phyloP scores from a whole-genome alignment of 2,888 invertebrate species.

The Harpalus rubripes region DNA sequence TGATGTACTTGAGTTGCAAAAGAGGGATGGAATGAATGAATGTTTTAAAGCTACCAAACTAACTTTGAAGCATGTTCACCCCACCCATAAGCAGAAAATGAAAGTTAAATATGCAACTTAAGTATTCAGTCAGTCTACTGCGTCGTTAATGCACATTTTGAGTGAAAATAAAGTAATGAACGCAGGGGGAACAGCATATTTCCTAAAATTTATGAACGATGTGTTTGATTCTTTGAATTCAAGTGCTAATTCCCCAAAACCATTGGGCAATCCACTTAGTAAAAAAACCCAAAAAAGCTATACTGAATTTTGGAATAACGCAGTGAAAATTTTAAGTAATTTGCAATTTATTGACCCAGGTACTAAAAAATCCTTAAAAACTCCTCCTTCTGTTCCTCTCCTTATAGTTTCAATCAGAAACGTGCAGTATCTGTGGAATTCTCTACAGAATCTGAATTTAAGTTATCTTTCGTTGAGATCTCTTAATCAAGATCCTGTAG shows the following conservation, averaged over 20 bases:
- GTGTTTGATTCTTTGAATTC: constrained; percentile 24
- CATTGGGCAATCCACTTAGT: not conserved
- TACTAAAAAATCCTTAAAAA: not conserved
- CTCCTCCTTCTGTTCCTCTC: not conserved
- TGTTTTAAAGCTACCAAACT: constrained; percentile 35
- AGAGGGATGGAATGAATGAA: constrained; percentile 16
- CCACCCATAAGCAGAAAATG: not conserved
- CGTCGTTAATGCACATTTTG: not conserved
- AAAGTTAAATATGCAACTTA: constrained; percentile 27
- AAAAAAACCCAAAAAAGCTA: not conserved
- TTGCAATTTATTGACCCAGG: not conserved
- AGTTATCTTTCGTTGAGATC: constrained; percentile 13
- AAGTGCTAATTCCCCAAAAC: not conserved
- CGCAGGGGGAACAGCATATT: constrained; percentile 1
- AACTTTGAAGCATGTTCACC: not conserved
- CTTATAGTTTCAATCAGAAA: constrained; percentile 19
- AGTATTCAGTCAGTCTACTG: constrained; percentile 20
- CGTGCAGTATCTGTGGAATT: constrained; percentile 42
- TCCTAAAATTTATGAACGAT: constrained; percentile 30
- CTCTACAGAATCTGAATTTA: constrained; percentile 24
- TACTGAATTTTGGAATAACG: not conserved
- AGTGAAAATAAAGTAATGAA: not conserved
- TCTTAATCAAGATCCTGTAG: constrained; percentile 19
- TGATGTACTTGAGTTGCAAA: constrained; percentile 23
- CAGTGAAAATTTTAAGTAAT: not conserved